Percentiles rank a stretch among this genome's conserved stretches.
Evolutionary conservation across 2,888 invertebrate genomes (phyloP).

Genomic region (Hoplodrina blanda): DNA sequence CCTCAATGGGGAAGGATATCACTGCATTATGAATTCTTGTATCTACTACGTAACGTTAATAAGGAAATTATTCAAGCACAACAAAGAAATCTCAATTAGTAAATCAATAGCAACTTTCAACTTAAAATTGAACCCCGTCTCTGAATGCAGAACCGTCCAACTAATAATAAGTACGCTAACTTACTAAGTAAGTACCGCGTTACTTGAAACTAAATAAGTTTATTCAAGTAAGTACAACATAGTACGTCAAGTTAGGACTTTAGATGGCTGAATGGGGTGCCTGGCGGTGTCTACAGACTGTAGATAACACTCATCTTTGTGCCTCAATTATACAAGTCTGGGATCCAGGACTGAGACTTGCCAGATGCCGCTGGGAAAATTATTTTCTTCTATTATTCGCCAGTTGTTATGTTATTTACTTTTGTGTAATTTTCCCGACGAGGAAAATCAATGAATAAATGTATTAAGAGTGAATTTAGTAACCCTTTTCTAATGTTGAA

Average conservation of each 20-base stretch:
- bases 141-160: conserved; percentile 10
- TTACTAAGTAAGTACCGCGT: conserved; percentile 33
- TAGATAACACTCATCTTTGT: conserved; percentile 68
- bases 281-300: conserved; percentile 58
- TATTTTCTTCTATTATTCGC: conserved; percentile 3
- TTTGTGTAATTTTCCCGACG: background rate
- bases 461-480: background rate
- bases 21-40: conserved; percentile 15
- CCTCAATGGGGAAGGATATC: conserved; percentile 19
- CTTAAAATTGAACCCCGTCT: conserved; percentile 17
- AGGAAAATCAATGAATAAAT: background rate
- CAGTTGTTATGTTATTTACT: conserved; percentile 2
- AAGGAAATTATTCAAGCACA: background rate
- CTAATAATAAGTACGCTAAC: conserved; percentile 30
- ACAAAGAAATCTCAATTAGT: background rate
- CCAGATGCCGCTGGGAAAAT: conserved; percentile 19
- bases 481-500: no score
- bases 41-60: background rate
- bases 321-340: conserved; percentile 64
- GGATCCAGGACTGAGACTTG: conserved; percentile 43
- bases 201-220: conserved; percentile 48
- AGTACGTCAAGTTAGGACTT: conserved; percentile 54
- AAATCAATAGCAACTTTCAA: conserved; percentile 5
- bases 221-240: conserved; percentile 51
- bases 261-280: conserved; percentile 54